A percentile compares a stretch with the other conserved stretches of the same genome.
These are phyloP conservation scores for Eristalis pertinax DNA, from an alignment of 2,888 invertebrate genomes.

Conservation along the genomic window DNA sequence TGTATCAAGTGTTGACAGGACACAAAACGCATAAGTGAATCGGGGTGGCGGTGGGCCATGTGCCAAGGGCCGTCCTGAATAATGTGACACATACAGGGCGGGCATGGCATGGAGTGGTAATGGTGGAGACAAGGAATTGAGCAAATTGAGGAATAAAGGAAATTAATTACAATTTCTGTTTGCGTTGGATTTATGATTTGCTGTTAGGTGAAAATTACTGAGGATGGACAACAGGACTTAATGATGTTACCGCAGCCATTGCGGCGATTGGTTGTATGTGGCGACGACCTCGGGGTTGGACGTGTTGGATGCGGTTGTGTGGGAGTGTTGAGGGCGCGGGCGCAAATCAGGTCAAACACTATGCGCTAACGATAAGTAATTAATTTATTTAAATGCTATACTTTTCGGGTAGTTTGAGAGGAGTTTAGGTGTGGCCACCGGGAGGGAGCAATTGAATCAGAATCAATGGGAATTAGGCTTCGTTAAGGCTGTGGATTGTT, in stretches of 20 bases:
- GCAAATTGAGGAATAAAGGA: slow-evolving; percentile 53
- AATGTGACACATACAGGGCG: slow-evolving; percentile 22
- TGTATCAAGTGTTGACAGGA: slow-evolving; percentile 54
- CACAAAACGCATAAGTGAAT: slow-evolving; percentile 45
- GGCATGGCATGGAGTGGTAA: not conserved
- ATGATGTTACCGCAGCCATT: slow-evolving; percentile 31
- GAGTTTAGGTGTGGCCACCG: not conserved
- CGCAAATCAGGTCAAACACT: not conserved
- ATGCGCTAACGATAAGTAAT: slow-evolving; percentile 23
- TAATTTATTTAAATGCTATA: slow-evolving; percentile 12
- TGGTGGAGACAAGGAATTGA: not conserved
- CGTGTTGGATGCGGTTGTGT: not conserved
- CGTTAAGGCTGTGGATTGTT: no score
- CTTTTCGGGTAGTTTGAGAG: not conserved
- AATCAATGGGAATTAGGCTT: no score
- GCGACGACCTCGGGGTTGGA: not conserved
- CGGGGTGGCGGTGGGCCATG: slow-evolving; percentile 4
- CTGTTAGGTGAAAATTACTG: slow-evolving; percentile 34
- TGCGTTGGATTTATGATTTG: slow-evolving; percentile 53
- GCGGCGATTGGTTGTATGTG: no score
- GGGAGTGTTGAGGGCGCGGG: not conserved
- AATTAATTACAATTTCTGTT: slow-evolving; percentile 60
- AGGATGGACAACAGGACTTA: slow-evolving; percentile 34
- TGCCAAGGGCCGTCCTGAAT: slow-evolving; percentile 10
- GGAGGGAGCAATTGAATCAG: no score